Conservation (phyloP, 2,797 vertebrate species). For the Rhodeus uyekii region DNA sequence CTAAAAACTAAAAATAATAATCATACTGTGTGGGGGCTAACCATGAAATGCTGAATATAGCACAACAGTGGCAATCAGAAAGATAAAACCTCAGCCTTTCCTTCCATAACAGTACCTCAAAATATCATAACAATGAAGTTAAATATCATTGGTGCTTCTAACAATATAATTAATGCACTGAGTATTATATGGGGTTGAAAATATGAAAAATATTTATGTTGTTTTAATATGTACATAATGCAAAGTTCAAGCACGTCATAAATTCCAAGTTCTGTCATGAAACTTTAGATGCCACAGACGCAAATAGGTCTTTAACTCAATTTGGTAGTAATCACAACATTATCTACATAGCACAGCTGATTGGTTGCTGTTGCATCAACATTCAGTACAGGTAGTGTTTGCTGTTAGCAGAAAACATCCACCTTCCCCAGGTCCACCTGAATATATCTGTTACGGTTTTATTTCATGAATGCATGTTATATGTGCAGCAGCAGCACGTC, state of each 20-base stretch:
- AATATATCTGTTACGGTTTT: neutral
- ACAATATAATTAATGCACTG: neutral
- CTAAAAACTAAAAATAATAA: neutral
- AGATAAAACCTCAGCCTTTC: neutral
- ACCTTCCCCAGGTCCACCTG: neutral
- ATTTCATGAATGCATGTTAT: too few relatives aligned
- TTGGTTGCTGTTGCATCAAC: too few relatives aligned
- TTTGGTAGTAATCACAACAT: too few relatives aligned
- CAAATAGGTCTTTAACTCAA: too few relatives aligned
- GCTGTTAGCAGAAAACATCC: too few relatives aligned
- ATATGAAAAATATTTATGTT: neutral
- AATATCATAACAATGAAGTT: neutral
- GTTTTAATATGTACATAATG: neutral
- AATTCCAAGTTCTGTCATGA: too few relatives aligned
- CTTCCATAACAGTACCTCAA: neutral
- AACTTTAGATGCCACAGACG: too few relatives aligned
- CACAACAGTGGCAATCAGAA: neutral
- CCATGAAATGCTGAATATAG: neutral
- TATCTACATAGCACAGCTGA: too few relatives aligned
- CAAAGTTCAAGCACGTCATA: neutral
- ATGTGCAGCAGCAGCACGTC: too few relatives aligned
- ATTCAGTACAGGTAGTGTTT: too few relatives aligned
- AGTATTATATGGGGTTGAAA: neutral
- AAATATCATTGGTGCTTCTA: neutral
- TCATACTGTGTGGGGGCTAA: neutral